Percentiles rank a stretch among this genome's conserved stretches.
These are phyloP conservation scores for Limanda limanda DNA, from an alignment of 2,113 vertebrate species.

Conservation along the genomic window DNA sequence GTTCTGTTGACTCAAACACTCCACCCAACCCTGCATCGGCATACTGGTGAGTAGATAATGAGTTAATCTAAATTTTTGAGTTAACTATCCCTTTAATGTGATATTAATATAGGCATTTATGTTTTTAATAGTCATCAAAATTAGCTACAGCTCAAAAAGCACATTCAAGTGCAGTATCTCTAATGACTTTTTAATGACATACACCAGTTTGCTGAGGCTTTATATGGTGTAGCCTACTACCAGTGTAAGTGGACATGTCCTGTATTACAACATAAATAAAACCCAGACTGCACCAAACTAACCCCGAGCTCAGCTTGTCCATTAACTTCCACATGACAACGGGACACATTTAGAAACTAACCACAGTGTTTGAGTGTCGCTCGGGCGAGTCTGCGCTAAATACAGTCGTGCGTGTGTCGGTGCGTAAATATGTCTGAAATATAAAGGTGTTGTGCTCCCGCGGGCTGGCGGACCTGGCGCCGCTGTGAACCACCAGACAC, in stretches of 20 bases:
- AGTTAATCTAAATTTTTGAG: too few species aligned
- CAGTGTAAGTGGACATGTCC: background rate
- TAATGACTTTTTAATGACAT: too few species aligned
- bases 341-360: background rate
- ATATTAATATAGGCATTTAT: too few species aligned
- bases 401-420: background rate
- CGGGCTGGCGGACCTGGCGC: background rate
- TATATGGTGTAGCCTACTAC: too few species aligned
- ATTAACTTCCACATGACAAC: background rate
- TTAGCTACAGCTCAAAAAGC: too few species aligned
- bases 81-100: too few species aligned
- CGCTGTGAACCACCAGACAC: background rate
- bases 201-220: too few species aligned
- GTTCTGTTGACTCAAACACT: too few species aligned
- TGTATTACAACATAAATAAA: background rate
- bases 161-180: too few species aligned
- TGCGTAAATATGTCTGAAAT: background rate
- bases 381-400: background rate
- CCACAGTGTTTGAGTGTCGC: background rate
- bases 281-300: background rate
- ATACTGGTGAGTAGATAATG: too few species aligned
- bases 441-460: background rate
- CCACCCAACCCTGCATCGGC: too few species aligned
- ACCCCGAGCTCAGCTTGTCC: background rate
- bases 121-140: too few species aligned